phyloP scores from a whole-genome alignment of 2,888 invertebrate species.

The Phytoseiulus persimilis region DNA sequence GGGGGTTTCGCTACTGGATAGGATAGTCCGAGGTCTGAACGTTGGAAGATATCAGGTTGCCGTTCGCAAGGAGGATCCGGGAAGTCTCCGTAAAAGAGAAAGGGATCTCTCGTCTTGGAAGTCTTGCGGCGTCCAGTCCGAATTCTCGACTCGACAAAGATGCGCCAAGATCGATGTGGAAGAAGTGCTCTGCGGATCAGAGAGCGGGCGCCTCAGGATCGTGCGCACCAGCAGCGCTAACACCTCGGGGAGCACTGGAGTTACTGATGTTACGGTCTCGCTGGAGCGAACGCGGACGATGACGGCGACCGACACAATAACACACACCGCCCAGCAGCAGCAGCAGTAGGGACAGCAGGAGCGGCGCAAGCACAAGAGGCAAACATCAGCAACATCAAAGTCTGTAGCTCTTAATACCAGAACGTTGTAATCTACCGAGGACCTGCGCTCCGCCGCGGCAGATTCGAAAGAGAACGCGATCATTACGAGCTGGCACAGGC shows the following conservation, averaged over 20 bases:
- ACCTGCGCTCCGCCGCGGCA: too few relatives aligned
- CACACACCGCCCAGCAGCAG: not conserved
- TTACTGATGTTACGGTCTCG: not conserved
- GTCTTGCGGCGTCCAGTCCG: not conserved
- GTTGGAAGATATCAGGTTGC: not conserved
- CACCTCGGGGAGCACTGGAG: not conserved
- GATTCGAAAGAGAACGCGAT: too few relatives aligned
- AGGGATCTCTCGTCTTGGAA: not conserved
- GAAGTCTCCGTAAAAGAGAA: not conserved
- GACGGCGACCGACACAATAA: not conserved
- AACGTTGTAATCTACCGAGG: too few relatives aligned
- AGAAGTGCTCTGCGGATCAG: not conserved
- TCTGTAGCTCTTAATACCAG: too few relatives aligned
- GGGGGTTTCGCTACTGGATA: not conserved
- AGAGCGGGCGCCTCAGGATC: not conserved
- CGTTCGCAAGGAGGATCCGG: not conserved
- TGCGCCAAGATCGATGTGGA: not conserved
- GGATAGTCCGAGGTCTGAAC: not conserved
- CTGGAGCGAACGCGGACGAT: not conserved
- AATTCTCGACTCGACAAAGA: not conserved
- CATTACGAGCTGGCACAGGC: too few relatives aligned
- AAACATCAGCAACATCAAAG: too few relatives aligned
- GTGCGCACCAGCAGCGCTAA: not conserved
- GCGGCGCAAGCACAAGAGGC: too few relatives aligned
- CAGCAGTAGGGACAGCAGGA: too few relatives aligned